phyloP scores from a whole-genome alignment of 2,113 vertebrate species.

The Setophaga petechia region DNA sequence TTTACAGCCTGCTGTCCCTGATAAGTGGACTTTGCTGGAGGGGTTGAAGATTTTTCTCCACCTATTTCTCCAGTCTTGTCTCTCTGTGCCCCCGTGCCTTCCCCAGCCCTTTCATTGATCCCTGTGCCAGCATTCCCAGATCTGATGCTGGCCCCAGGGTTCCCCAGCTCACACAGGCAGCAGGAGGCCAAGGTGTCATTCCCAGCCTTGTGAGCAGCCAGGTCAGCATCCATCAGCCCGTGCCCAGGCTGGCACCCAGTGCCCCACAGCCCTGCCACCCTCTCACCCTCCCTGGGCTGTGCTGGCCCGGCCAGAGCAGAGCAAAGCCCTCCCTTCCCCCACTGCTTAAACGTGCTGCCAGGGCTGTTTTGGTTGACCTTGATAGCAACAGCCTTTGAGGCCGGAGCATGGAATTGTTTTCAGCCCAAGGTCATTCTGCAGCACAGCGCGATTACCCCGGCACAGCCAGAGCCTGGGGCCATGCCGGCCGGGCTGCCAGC shows the following conservation, averaged over 20 bases:
- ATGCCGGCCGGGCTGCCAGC: background rate
- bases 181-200: background rate
- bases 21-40: background rate
- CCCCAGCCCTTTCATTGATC: background rate
- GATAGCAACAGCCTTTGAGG: background rate
- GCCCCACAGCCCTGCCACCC: background rate
- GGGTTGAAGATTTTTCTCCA: background rate
- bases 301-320: accelerated
- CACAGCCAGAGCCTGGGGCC: background rate
- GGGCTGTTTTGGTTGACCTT: conserved; percentile 25
- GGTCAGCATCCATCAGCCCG: background rate
- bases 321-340: conserved; percentile 35
- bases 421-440: background rate
- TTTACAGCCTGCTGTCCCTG: background rate
- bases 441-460: background rate
- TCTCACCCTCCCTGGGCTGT: background rate
- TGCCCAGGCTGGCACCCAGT: background rate
- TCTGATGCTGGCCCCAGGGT: background rate
- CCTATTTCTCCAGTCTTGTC: background rate
- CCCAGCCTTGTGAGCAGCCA: background rate
- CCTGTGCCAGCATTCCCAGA: background rate
- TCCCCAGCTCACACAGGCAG: background rate
- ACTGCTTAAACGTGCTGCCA: background rate
- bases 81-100: accelerated
- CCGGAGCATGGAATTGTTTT: background rate